Conservation (phyloP, 2,797 vertebrate genomes). For the Rhynchotus rufescens region DNA sequence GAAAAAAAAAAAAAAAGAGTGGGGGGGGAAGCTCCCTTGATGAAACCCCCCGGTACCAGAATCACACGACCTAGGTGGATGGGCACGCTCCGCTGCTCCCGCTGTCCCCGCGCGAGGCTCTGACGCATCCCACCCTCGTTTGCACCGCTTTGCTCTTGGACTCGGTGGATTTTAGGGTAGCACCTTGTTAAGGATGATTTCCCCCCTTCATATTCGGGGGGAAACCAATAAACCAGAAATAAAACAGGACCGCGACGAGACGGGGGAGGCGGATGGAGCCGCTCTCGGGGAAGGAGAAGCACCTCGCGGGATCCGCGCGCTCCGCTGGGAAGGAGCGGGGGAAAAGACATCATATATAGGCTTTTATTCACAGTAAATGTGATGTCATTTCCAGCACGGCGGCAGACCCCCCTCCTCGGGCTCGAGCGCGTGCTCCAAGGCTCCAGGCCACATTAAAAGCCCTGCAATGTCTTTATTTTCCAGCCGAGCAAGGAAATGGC, state of each 20-base stretch:
- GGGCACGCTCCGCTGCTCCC: slow-evolving; percentile 8
- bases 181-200: neutral
- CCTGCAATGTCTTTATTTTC: neutral
- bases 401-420: slow-evolving; percentile 3
- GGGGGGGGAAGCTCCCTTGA: slow-evolving; percentile 11
- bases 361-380: slow-evolving; percentile 75
- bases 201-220: too few relatives aligned
- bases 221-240: neutral
- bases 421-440: neutral
- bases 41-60: slow-evolving; percentile 51
- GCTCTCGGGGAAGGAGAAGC: slow-evolving; percentile 28
- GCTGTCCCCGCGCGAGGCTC: neutral
- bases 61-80: slow-evolving; percentile 82
- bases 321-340: neutral
- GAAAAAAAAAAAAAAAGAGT: neutral
- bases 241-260: neutral
- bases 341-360: slow-evolving; percentile 43
- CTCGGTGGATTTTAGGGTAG: slow-evolving; percentile 29
- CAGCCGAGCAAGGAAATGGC: neutral
- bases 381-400: slow-evolving; percentile 15
- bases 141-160: neutral
- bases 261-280: slow-evolving; percentile 21
- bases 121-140: neutral
- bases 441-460: neutral
- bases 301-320: neutral